Evolutionary conservation across 2,888 invertebrate genomes (phyloP).

Genomic region (Portevinia maculata): DNA sequence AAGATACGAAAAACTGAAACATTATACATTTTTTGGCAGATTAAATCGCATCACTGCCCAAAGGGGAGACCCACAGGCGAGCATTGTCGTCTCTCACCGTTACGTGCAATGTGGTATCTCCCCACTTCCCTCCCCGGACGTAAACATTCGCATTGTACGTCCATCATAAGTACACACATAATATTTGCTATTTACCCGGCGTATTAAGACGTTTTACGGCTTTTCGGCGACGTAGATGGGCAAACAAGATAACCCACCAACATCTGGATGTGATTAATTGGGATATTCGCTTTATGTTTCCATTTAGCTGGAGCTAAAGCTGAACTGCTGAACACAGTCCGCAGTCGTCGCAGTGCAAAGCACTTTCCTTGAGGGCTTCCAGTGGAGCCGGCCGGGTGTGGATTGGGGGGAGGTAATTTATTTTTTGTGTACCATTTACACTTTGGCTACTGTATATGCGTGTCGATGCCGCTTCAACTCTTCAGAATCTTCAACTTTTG

Average conservation of each 20-base stretch:
- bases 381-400: background rate
- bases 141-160: constrained; percentile 21
- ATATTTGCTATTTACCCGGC: constrained; percentile 70
- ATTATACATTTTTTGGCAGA: constrained; percentile 57
- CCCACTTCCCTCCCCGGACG: background rate
- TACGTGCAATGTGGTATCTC: constrained; percentile 42
- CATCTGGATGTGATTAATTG: constrained; percentile 74
- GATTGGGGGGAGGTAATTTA: constrained; percentile 47
- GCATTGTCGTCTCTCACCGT: constrained; percentile 53
- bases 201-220: constrained; percentile 74
- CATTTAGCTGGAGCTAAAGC: constrained; percentile 16
- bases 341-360: background rate
- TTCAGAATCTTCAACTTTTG: constrained; percentile 40
- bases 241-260: constrained; percentile 73
- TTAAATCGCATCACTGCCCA: constrained; percentile 59
- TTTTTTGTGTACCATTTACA: constrained; percentile 71
- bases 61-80: constrained; percentile 50
- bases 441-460: constrained; percentile 67
- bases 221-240: constrained; percentile 74
- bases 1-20: constrained; percentile 55
- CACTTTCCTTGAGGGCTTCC: background rate
- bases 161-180: constrained; percentile 69
- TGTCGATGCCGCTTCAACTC: constrained; percentile 26
- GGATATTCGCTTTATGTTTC: constrained; percentile 51
- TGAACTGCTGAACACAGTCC: constrained; percentile 15